Base-by-base conservation (phyloP, 2,888 invertebrate genomes). In the Bimastos eiseni region DNA sequence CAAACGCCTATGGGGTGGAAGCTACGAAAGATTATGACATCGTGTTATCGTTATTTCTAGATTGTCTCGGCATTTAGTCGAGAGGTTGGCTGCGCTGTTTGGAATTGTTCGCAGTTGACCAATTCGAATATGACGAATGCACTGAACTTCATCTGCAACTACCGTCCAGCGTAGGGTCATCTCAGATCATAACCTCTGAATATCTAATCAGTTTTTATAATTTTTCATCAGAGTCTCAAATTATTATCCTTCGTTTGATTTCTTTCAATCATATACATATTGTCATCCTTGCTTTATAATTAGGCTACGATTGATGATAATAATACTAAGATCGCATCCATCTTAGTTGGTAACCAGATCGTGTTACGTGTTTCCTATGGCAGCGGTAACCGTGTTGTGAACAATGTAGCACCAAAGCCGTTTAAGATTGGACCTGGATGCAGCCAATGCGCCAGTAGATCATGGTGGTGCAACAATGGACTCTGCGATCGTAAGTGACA, bases 401-500 rank as follows among this genome's bases (percentile, higher is more conserved):
- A n/a, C n/a, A n/a, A n/a, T n/a, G n/a, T n/a, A n/a, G 17, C 1
- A 11, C 4, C 8, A 8, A 70, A 70, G n/a, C 70, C 70, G n/a
- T n/a, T 11, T 13, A 2, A 11, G 70, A 70, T 3, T n/a, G 70
- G 70, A 34, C 2, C 84, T 33, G 33, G 33, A 5, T 86, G 86
- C 17, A 86, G 86, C 86, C 17, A 15, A 34, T 86, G 86, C 17
- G 86, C 86, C 37, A 86, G 37, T 33, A 17, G 36, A 24, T 37
- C 34, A 6, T 86, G 34, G 86, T 86, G 86, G 86, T 86, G 86
- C 34, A 84, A 33, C 84, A 17, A 84, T 2, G 84, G 84, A 86
- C 86, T 86, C 17, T 86, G 86, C 24, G 86, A 86, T 33, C 30
- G 86, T 86, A 86, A 86, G 86, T 86, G 21, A 86, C 70, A 70